Evolutionary conservation across 2,797 vertebrate genomes (phyloP).

Genomic region (Erpetoichthys calabaricus): DNA sequence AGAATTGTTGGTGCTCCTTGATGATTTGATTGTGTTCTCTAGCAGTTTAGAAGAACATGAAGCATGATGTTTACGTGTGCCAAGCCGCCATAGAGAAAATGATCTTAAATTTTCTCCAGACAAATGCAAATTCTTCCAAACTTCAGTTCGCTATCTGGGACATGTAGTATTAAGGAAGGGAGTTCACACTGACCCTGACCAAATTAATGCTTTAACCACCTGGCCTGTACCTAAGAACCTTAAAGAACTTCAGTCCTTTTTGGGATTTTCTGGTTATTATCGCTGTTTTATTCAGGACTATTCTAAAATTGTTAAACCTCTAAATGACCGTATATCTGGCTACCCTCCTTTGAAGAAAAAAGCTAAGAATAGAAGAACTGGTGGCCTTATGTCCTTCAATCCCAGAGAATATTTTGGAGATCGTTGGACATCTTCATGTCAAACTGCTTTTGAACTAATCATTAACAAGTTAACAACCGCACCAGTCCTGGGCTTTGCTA

Average conservation of each 20-base stretch:
- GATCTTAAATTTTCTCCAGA: neutral
- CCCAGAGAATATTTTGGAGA: neutral
- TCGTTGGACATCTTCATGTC: neutral
- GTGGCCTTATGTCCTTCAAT: neutral
- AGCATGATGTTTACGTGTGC: too few relatives aligned
- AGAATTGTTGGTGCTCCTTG: neutral
- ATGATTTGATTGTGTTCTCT: neutral
- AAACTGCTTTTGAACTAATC: neutral
- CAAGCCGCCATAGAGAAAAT: too few relatives aligned
- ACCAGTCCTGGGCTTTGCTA: too few relatives aligned
- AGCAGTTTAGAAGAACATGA: neutral
- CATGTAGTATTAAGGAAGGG: neutral
- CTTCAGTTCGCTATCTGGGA: neutral
- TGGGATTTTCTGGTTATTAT: neutral
- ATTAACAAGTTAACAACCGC: neutral
- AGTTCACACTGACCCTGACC: neutral
- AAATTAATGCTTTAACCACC: constrained; percentile 1
- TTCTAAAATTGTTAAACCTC: neutral
- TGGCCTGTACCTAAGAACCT: neutral
- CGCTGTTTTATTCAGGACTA: neutral
- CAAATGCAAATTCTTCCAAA: neutral
- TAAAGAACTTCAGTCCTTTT: neutral
- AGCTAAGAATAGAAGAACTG: neutral
- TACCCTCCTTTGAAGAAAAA: neutral
- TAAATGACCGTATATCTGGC: neutral